phyloP scores from a whole-genome alignment of 1,140 invertebrate species.

The Cylas formicarius region DNA sequence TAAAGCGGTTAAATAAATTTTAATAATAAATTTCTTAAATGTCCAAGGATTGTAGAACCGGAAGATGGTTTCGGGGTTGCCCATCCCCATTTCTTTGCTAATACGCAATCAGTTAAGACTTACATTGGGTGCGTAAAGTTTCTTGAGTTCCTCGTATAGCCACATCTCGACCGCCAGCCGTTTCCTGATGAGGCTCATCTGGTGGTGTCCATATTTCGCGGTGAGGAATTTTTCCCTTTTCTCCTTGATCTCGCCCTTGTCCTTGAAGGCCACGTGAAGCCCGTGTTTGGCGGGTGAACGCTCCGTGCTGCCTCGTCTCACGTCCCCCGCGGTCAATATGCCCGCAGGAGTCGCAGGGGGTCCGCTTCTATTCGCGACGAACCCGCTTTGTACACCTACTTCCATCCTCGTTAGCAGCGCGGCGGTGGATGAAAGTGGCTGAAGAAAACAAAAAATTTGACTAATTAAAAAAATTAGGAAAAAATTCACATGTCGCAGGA shows the following conservation, averaged over 20 bases:
- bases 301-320: conserved; percentile 45
- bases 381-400: conserved; percentile 41
- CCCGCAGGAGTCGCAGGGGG: conserved; percentile 25
- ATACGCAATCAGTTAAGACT: too few species aligned
- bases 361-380: conserved; percentile 20
- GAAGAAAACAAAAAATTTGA: conserved; percentile 1
- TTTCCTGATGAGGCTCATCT: conserved; percentile 94
- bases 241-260: conserved; percentile 77
- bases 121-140: conserved; percentile 56
- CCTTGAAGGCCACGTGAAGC: conserved; percentile 81
- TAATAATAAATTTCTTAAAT: too few species aligned
- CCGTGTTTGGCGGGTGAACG: conserved; percentile 69
- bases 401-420: conserved; percentile 39
- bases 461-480: not conserved
- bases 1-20: too few species aligned
- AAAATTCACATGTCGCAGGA: not conserved
- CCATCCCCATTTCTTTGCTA: too few species aligned
- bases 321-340: conserved; percentile 42
- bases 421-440: too few species aligned
- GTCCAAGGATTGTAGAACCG: too few species aligned
- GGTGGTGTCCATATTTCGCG: conserved; percentile 92
- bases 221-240: conserved; percentile 89
- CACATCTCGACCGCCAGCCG: conserved; percentile 93
- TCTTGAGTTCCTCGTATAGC: conserved; percentile 91
- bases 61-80: too few species aligned